Conservation (phyloP, 2,797 vertebrate species). For the Rhinatrema bivittatum region DNA sequence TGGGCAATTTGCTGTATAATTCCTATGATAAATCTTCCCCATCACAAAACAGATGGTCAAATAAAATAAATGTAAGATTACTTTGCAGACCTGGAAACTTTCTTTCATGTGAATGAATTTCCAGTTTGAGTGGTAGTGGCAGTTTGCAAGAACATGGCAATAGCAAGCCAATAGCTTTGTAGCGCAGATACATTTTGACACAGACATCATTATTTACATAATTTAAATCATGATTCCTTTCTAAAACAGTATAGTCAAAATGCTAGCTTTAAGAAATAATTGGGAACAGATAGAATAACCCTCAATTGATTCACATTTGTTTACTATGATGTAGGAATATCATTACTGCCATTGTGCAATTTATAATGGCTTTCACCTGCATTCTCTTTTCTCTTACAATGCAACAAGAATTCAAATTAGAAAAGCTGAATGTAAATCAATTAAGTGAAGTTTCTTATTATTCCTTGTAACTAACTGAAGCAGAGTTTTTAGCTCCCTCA, state of each 20-base stretch:
- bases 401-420: constrained; percentile 5
- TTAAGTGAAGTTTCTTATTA: constrained; percentile 3
- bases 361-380: constrained; percentile 7
- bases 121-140: too few relatives aligned
- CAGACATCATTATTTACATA: too few relatives aligned
- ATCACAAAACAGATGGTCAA: too few relatives aligned
- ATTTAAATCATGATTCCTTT: not conserved
- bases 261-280: not conserved
- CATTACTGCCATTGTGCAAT: constrained; percentile 9
- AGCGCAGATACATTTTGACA: too few relatives aligned
- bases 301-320: not conserved
- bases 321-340: constrained; percentile 1
- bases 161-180: too few relatives aligned
- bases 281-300: not conserved
- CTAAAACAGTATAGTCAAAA: not conserved
- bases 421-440: not conserved
- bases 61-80: too few relatives aligned
- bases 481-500: constrained; percentile 2
- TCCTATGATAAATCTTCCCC: too few relatives aligned
- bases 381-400: constrained; percentile 10
- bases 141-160: too few relatives aligned
- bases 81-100: too few relatives aligned
- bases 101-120: too few relatives aligned
- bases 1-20: too few relatives aligned
- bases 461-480: constrained; percentile 11